Evolutionary conservation across 2,888 invertebrate genomes (phyloP), one percentile per base, ranked within the genome.

Genomic region (Octonoba sinensis): DNA sequence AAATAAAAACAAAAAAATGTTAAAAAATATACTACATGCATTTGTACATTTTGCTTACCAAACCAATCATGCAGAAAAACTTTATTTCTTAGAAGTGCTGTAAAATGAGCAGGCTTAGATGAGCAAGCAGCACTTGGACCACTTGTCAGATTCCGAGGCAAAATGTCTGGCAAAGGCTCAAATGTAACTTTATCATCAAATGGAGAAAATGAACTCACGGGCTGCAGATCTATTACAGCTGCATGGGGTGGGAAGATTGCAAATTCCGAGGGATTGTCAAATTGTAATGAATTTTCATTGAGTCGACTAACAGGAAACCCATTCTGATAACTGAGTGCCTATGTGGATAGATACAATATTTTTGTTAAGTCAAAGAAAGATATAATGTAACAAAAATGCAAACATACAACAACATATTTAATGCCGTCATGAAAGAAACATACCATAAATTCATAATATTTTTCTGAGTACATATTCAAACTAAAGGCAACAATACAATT

Each of bases 31-130:
- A 27, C 6, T 27, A 27, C n/a, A n/a, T n/a, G 27, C 27, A 27
- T 3, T 6, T 27, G 27, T 6, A 59, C 22, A 27, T 13, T 18
- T n/a, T n/a, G 66, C 67, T 73, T 60, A 85, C 84, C 84, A 69
- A 85, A 86, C 90, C 90, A 90, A 74, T 88, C 88, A 64, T 88
- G 88, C 57, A 89, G 88, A 76, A 89, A 88, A 20, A 89, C 83
- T 24, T 84, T 85, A 16, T 78, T 84, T 57, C 83, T 87, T 81
- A 89, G 88, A 65, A 88, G 88, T 76, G 87, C 87, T 76, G 86
- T 86, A 85, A 88, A 88, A 75, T 84, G 71, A n/a, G 84, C 79
- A 20, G 84, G 84, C 22, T 78, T 24, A 22, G 70, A 71, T 13
- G 77, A 66, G 18, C 51, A 60, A 16, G 81, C 57, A 15, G 60